phyloP scores from a whole-genome alignment of 1,140 invertebrate genomes.

The Saccostrea cuccullata region DNA sequence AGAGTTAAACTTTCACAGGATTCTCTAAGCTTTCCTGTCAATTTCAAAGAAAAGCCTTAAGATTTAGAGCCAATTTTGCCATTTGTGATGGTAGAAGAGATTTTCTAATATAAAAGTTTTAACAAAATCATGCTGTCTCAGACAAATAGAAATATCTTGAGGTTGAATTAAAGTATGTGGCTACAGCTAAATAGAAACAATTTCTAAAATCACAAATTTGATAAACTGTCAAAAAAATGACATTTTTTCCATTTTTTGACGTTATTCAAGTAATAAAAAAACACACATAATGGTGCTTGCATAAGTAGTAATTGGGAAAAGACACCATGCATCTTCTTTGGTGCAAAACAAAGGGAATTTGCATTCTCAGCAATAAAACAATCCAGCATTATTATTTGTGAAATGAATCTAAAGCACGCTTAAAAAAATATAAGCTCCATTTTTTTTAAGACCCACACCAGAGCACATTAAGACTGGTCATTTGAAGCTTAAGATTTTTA shows the following conservation, averaged over 20 bases:
- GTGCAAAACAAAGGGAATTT: neutral
- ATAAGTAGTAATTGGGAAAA: neutral
- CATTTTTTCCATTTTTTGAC: neutral
- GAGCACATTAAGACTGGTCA: conserved; percentile 26
- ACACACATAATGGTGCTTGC: neutral
- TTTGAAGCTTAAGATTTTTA: conserved; percentile 30
- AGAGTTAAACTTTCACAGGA: conserved; percentile 47
- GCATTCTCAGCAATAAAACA: conserved; percentile 21
- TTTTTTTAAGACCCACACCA: conserved; percentile 22
- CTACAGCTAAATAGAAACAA: neutral
- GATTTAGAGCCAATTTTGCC: conserved; percentile 45
- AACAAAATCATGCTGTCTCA: conserved; percentile 35
- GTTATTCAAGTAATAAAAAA: neutral
- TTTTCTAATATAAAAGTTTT: conserved; percentile 42
- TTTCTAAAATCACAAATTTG: neutral
- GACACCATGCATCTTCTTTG: neutral
- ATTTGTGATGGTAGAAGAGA: conserved; percentile 16
- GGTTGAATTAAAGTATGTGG: conserved; percentile 17
- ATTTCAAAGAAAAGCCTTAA: conserved; percentile 26
- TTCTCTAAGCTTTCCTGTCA: conserved; percentile 22
- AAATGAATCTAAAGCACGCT: conserved; percentile 17
- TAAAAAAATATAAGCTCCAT: conserved; percentile 11
- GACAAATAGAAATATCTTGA: conserved; percentile 28
- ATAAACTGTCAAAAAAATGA: neutral
- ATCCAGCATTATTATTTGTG: neutral